Evolutionary conservation across 2,113 vertebrate species (phyloP).

Genomic region (Origma solitaria): DNA sequence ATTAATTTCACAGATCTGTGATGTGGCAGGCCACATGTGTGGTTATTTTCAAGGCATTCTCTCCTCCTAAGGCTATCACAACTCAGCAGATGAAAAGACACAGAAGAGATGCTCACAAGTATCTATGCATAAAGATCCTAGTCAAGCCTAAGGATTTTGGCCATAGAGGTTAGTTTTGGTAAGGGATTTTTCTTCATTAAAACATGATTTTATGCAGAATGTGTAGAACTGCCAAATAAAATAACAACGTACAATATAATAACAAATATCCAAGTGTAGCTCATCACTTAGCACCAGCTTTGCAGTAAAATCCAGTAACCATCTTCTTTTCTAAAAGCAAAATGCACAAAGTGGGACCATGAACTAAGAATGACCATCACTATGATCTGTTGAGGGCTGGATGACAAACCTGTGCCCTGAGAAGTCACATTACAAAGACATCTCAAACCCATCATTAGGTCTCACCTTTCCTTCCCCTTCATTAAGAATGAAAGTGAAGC

Average conservation of each 20-base stretch:
- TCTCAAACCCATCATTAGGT: not conserved
- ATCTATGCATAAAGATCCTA: not conserved
- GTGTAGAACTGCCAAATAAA: not conserved
- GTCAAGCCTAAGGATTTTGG: not conserved
- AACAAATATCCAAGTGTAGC: not conserved
- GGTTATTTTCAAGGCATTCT: not conserved
- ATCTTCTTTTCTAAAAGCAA: not conserved
- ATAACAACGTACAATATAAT: not conserved
- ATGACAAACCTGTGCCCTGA: not conserved
- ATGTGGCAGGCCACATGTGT: too few relatives aligned
- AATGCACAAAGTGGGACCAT: not conserved
- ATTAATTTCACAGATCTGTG: not conserved
- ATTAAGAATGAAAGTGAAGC: not conserved
- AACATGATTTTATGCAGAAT: not conserved
- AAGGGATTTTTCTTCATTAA: not conserved
- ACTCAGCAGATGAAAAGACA: not conserved
- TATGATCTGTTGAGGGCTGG: not conserved
- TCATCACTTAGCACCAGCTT: not conserved
- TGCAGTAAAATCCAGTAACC: not conserved
- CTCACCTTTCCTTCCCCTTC: slow-evolving; percentile 1
- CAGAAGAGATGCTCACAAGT: not conserved
- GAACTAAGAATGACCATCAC: not conserved
- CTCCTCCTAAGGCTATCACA: not conserved
- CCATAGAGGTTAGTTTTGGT: not conserved
- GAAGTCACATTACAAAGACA: not conserved